These are phyloP conservation scores for Eristalis arbustorum DNA, from an alignment of 2,888 invertebrate species.

Conservation along the genomic window DNA sequence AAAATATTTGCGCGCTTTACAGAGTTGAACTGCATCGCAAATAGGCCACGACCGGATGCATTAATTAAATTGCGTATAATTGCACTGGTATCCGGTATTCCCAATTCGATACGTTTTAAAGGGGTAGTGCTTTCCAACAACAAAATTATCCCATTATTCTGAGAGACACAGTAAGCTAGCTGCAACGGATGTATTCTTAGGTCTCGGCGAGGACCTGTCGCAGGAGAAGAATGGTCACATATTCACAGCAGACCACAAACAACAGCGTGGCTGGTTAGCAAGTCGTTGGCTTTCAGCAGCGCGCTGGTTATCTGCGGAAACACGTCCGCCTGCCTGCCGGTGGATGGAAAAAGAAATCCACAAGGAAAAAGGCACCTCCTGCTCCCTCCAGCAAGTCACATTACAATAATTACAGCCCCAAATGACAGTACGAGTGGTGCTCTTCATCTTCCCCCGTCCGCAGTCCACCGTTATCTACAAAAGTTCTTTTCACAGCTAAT, in stretches of 20 bases:
- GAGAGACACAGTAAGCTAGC: background rate
- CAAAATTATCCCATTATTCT: too few species aligned
- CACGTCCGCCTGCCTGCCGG: background rate
- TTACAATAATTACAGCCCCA: conserved; percentile 19
- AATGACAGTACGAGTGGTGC: background rate
- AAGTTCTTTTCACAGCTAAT: conserved; percentile 23
- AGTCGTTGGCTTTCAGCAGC: background rate
- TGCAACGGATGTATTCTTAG: background rate
- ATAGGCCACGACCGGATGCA: background rate
- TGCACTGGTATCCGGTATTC: background rate
- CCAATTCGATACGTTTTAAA: too few species aligned
- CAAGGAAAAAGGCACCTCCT: background rate
- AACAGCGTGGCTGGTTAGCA: background rate
- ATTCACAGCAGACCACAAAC: background rate
- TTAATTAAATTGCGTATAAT: background rate
- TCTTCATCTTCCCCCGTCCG: background rate
- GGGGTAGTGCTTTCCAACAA: too few species aligned
- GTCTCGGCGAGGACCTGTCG: background rate
- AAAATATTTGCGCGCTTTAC: conserved; percentile 18
- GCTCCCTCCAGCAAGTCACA: background rate
- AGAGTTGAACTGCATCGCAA: background rate
- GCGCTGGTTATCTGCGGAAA: background rate
- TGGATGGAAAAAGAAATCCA: background rate
- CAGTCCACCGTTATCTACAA: conserved; percentile 9
- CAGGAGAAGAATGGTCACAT: background rate